These are phyloP conservation scores for Thereva unica DNA, from an alignment of 2,888 invertebrate genomes.

Conservation along the genomic window DNA sequence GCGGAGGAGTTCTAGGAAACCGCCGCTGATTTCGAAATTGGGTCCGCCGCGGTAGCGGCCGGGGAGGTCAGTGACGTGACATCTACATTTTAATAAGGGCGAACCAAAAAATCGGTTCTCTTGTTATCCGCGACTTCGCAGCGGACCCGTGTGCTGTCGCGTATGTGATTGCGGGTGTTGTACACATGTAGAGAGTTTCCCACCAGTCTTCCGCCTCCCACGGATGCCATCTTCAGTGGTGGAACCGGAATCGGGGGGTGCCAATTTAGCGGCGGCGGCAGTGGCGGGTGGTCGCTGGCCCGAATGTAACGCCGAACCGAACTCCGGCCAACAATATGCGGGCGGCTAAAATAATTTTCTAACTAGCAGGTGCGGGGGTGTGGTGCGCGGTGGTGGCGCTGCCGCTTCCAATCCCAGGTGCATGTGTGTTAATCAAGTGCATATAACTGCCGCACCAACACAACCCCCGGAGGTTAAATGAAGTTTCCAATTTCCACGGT, in stretches of 20 bases:
- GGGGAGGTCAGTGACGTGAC: slow-evolving; percentile 17
- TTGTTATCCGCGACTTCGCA: slow-evolving; percentile 35
- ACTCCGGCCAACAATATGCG: slow-evolving; percentile 39
- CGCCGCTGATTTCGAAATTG: no score
- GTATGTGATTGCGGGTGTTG: slow-evolving; percentile 27
- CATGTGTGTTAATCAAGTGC: slow-evolving; percentile 29
- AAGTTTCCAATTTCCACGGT: slow-evolving; percentile 40
- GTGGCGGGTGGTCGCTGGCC: slow-evolving; percentile 15
- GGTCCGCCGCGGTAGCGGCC: background rate
- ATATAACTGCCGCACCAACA: slow-evolving; percentile 21
- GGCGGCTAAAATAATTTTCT: slow-evolving; percentile 42
- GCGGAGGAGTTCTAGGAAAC: no score
- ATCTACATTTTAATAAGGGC: slow-evolving; percentile 25
- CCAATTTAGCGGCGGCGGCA: slow-evolving; percentile 13
- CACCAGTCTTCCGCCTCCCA: background rate
- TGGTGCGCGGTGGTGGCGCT: slow-evolving; percentile 31
- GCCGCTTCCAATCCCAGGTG: background rate
- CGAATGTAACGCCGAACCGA: slow-evolving; percentile 24
- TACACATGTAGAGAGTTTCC: slow-evolving; percentile 19
- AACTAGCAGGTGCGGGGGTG: slow-evolving; percentile 24
- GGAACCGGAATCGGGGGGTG: background rate
- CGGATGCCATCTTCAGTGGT: no score
- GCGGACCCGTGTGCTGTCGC: background rate
- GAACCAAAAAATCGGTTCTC: slow-evolving; percentile 35
- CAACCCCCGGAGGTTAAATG: slow-evolving; percentile 30